Conservation (phyloP, 2,888 invertebrate species). For the Synanthedon andrenaeformis region DNA sequence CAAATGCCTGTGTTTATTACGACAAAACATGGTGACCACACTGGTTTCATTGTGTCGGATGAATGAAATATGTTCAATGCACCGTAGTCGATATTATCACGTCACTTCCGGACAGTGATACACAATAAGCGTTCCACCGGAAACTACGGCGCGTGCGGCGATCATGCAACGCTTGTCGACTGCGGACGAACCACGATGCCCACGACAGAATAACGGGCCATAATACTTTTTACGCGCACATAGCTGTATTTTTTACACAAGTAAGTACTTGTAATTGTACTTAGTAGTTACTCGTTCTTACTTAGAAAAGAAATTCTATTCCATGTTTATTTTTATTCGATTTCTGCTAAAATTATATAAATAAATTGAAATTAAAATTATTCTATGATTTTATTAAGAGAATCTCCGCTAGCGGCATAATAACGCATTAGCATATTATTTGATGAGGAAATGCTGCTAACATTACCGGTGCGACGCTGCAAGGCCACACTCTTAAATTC, state of each 20-base stretch:
- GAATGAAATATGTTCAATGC: constrained; percentile 15
- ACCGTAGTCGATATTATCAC: constrained; percentile 36
- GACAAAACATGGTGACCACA: neutral
- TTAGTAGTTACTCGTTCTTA: neutral
- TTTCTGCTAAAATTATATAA: neutral
- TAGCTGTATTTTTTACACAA: neutral
- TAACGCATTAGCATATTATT: too few relatives aligned
- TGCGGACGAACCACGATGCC: too few relatives aligned
- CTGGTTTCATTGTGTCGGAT: neutral
- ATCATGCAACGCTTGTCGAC: constrained; percentile 25
- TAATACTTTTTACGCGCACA: constrained; percentile 15
- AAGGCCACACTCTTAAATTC: too few relatives aligned
- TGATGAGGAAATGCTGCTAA: too few relatives aligned
- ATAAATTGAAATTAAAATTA: neutral
- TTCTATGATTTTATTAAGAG: too few relatives aligned
- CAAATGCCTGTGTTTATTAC: too few relatives aligned
- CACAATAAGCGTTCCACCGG: constrained; percentile 39
- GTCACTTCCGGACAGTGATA: constrained; percentile 36
- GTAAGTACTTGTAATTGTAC: neutral
- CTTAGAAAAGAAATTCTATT: neutral
- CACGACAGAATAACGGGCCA: constrained; percentile 10
- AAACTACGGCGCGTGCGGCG: constrained; percentile 54
- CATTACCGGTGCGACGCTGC: too few relatives aligned
- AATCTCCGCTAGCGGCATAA: too few relatives aligned
- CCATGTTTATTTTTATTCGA: neutral